phyloP scores from a whole-genome alignment of 2,888 invertebrate genomes.

The Gerris lacustris region DNA sequence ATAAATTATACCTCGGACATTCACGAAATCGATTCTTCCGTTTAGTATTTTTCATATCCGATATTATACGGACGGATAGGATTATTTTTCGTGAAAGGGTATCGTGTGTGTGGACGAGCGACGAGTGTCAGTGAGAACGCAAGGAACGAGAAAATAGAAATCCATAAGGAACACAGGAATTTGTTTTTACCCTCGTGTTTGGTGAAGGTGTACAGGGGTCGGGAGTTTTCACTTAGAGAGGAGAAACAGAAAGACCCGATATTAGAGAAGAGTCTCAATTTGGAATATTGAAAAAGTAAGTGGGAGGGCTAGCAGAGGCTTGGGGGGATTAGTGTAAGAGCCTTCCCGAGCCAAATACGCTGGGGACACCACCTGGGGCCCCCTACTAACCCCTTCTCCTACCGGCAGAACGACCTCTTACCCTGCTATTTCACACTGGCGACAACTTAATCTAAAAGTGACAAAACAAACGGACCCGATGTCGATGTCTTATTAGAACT shows the following conservation, averaged over 20 bases:
- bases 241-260: background rate
- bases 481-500: too few relatives aligned
- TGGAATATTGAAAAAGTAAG: conserved; percentile 2
- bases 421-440: background rate
- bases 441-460: background rate
- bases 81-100: too few relatives aligned
- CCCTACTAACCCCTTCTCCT: background rate
- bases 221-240: background rate
- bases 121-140: too few relatives aligned
- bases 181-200: background rate
- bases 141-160: too few relatives aligned
- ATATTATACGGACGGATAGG: too few relatives aligned
- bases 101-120: too few relatives aligned
- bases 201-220: background rate
- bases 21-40: too few relatives aligned
- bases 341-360: background rate
- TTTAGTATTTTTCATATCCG: too few relatives aligned
- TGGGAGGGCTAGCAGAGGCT: background rate
- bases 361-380: background rate
- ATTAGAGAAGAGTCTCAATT: background rate
- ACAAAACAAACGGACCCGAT: background rate
- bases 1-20: too few relatives aligned
- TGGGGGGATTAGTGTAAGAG: background rate
- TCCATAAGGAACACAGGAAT: background rate
- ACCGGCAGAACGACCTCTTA: background rate